These are phyloP conservation scores for Ciona savignyi DNA, from an alignment of 23 tunicate species.

Conservation along the genomic window DNA sequence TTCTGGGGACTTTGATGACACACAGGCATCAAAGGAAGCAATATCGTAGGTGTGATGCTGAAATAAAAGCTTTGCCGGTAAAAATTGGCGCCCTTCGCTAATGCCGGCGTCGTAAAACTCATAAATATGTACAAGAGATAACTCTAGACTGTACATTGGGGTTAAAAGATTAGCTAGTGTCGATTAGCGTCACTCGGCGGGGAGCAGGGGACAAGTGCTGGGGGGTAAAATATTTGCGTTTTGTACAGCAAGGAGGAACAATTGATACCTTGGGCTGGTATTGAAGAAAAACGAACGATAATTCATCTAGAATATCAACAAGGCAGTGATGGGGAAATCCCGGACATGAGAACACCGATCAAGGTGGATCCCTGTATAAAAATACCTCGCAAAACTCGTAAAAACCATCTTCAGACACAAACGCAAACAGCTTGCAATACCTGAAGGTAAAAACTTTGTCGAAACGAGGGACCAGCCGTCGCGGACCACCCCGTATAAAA, in stretches of 20 bases:
- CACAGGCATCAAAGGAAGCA: not conserved
- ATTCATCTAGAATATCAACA: not conserved
- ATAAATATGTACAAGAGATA: not conserved
- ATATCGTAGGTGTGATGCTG: not conserved
- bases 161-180: not conserved
- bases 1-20: not conserved
- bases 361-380: not conserved
- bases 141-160: not conserved
- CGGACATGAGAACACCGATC: not conserved
- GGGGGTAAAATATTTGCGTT: not conserved
- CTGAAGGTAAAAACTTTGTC: not conserved
- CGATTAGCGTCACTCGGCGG: no score
- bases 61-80: no score
- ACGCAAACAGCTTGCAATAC: not conserved
- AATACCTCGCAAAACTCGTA: not conserved
- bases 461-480: not conserved
- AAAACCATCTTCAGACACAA: not conserved
- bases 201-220: not conserved
- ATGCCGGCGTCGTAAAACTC: no score
- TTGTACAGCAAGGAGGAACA: not conserved
- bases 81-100: no score
- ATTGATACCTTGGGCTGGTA: not conserved
- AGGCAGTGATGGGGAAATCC: not conserved
- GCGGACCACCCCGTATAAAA: not conserved
- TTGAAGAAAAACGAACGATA: not conserved